Base-by-base conservation (phyloP, 2,113 vertebrate genomes). In the Saguinus imperator region DNA sequence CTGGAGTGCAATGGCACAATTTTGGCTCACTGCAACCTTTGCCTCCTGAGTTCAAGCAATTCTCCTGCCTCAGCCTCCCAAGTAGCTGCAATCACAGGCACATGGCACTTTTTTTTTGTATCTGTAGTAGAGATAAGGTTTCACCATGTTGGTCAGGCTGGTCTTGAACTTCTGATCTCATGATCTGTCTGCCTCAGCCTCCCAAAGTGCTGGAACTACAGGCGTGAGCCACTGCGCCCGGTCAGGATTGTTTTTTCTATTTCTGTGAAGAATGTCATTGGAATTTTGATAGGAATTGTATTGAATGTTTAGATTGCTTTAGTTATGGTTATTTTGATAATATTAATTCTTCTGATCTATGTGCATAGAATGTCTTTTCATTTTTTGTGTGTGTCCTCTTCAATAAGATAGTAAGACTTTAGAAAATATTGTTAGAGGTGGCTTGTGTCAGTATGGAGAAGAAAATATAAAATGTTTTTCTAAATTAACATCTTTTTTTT, bases 171-270 rank as follows among this genome's bases (percentile, higher is more conserved):
- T 52, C 52, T 52, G 52, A 52, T 5, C 52, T 52, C 5, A 1
- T 1, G 0, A 52, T 52, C 52, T 52, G 16, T 16, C 16, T 52
- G 52, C 16, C 52, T 52, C 16, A 52, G 52, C 16, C 52, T 52
- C 52, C 52, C 52, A 52, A 52, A 17, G 52, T 52, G 52, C 52
- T 52, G 16, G 52, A 52, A 17, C 52, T 52, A 52, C 52, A 52
- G 16, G 14, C 16, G 0, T 52, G 52, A 52, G 16, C 5, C 52
- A 52, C 52, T 0, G 16, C 16, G 5, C 16, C 52, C 14, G 0
- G 50, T 52, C 50, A 72, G n/a, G 70, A 21, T 72, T 72, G 4
- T 37, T 29, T 37, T 40, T 72, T 40, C n/a, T 72, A 72, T 72
- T 72, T 72, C 70, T 72, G n/a, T 12, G 20, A 72, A 40, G n/a